phyloP scores from a whole-genome alignment of 2,113 vertebrate genomes.

The Tetraodon nigroviridis region DNA sequence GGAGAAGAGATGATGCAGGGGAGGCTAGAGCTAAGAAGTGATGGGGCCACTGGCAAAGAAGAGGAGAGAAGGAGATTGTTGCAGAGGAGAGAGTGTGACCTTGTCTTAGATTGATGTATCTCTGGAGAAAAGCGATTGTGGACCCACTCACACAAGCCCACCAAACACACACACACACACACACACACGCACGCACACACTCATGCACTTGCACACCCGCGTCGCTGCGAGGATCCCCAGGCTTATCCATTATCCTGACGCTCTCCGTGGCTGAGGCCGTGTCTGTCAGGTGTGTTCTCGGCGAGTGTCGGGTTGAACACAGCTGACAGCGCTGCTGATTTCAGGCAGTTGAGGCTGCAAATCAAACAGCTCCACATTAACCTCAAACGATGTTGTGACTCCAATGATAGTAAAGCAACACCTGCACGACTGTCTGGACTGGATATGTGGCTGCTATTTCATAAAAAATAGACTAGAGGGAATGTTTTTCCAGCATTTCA shows the following conservation, averaged over 20 bases:
- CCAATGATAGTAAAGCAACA: neutral
- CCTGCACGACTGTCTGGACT: neutral
- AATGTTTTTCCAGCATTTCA: neutral
- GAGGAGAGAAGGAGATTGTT: constrained; percentile 25
- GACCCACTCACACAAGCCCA: constrained; percentile 3
- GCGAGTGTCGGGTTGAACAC: constrained; percentile 19
- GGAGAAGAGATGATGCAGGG: constrained; percentile 18
- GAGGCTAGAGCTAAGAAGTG: constrained; percentile 1
- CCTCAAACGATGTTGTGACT: neutral
- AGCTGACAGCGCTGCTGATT: constrained; percentile 39
- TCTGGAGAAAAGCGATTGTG: constrained; percentile 57
- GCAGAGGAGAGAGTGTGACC: constrained; percentile 48
- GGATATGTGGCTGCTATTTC: neutral
- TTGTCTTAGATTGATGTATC: constrained; percentile 68
- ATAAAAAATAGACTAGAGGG: neutral
- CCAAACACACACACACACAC: constrained; percentile 7
- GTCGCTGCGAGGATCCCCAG: constrained; percentile 44
- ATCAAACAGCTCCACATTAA: constrained; percentile 17
- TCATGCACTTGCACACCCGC: constrained; percentile 10
- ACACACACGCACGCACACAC: neutral
- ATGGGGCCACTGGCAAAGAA: constrained; percentile 5
- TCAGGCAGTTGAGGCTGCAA: constrained; percentile 26
- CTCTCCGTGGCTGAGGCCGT: constrained; percentile 23
- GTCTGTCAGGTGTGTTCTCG: constrained; percentile 38
- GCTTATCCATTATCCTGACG: constrained; percentile 55